These are phyloP conservation scores for Chironomus striatipennis DNA, from an alignment of 1,140 invertebrate genomes.

Conservation along the genomic window DNA sequence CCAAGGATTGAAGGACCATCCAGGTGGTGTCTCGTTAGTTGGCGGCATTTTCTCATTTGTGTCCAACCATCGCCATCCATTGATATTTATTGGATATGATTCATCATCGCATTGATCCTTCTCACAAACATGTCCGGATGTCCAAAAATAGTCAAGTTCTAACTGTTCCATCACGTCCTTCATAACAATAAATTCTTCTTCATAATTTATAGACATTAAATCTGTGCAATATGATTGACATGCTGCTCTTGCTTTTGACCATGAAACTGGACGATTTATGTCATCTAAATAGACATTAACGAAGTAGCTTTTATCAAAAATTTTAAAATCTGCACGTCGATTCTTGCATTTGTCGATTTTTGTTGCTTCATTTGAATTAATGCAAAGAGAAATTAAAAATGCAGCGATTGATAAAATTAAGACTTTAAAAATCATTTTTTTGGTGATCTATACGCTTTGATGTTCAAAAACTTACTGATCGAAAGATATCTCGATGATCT, in stretches of 20 bases:
- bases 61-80: neutral
- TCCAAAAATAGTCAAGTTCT: neutral
- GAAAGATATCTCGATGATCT: too few species aligned
- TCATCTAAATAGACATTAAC: neutral
- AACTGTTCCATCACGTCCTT: neutral
- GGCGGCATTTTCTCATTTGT: neutral
- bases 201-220: neutral
- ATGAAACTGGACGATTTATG: neutral
- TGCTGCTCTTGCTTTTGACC: neutral
- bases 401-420: too few species aligned
- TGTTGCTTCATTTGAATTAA: too few species aligned
- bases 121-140: slow-evolving; percentile 7
- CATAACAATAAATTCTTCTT: neutral
- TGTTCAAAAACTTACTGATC: too few species aligned
- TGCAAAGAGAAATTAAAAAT: too few species aligned
- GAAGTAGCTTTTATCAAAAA: neutral
- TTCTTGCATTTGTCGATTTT: neutral
- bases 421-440: too few species aligned
- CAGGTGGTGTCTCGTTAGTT: neutral
- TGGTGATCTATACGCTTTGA: too few species aligned
- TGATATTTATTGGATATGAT: neutral
- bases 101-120: neutral
- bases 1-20: neutral
- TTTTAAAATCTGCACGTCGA: neutral
- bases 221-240: neutral